These are phyloP conservation scores for Rosalia funebris DNA, from an alignment of 2,888 invertebrate species.

Conservation along the genomic window DNA sequence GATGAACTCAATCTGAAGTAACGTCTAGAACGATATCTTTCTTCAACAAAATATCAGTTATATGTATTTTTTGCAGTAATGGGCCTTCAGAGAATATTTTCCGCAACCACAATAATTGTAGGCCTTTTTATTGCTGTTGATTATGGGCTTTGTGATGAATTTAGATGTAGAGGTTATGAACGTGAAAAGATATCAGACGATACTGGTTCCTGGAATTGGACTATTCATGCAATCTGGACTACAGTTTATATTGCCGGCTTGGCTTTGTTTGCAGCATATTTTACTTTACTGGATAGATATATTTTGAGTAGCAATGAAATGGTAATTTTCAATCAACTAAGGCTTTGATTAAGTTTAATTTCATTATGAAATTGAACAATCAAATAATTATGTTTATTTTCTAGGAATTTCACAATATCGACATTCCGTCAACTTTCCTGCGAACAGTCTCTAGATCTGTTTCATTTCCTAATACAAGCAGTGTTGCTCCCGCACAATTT, in stretches of 20 bases:
- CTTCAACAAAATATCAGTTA: no score
- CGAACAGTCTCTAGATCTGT: constrained; percentile 67
- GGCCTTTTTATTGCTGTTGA: constrained; percentile 71
- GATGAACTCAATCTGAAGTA: no score
- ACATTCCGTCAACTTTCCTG: constrained; percentile 59
- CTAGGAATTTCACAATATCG: constrained; percentile 49
- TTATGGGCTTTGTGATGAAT: constrained; percentile 71
- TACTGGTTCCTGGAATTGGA: constrained; percentile 65
- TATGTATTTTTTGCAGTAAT: no score
- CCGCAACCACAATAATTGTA: constrained; percentile 70
- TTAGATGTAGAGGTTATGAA: constrained; percentile 68
- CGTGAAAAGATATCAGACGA: constrained; percentile 60
- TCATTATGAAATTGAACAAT: no score
- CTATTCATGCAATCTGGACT: constrained; percentile 68
- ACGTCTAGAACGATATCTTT: no score
- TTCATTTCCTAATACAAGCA: constrained; percentile 61
- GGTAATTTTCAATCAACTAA: no score
- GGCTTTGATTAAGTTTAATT: no score
- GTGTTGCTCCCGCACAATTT: constrained; percentile 30
- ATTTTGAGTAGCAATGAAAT: constrained; percentile 51
- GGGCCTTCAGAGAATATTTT: constrained; percentile 70
- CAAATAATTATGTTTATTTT: constrained; percentile 36
- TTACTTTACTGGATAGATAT: constrained; percentile 65
- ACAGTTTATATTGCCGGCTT: constrained; percentile 67
- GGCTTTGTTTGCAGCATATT: constrained; percentile 67